These are phyloP conservation scores for Apodemia zela DNA, from an alignment of 2,888 invertebrate genomes.

Conservation along the genomic window DNA sequence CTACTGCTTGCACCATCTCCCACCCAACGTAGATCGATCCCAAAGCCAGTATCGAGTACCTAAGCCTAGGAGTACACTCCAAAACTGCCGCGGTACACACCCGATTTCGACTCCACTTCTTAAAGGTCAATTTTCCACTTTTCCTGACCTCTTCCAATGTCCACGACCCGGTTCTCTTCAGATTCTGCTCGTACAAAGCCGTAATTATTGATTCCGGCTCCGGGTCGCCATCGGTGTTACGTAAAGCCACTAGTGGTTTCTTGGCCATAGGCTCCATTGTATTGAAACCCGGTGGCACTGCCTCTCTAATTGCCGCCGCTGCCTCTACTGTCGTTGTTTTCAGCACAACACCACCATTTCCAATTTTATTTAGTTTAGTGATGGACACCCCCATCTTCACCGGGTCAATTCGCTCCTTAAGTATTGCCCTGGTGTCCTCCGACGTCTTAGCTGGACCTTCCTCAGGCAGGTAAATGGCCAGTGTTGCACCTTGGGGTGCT, in stretches of 20 bases:
- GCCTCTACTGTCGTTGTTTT: background rate
- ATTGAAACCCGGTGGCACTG: background rate
- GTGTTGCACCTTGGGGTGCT: no score
- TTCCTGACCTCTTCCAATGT: background rate
- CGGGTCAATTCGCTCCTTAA: background rate
- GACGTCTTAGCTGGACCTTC: no score
- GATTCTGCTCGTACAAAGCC: background rate
- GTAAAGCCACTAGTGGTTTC: background rate
- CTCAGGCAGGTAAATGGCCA: no score
- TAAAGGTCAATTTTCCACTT: background rate
- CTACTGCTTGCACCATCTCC: no score
- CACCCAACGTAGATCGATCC: no score
- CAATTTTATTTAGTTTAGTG: background rate
- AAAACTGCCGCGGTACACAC: background rate
- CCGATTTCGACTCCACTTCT: background rate
- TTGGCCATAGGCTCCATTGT: background rate
- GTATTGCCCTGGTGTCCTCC: no score
- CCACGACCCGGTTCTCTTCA: background rate
- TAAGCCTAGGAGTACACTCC: background rate
- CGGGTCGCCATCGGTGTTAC: background rate
- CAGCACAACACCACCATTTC: background rate
- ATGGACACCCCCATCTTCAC: background rate
- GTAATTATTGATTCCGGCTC: background rate
- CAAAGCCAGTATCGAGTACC: background rate
- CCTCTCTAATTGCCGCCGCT: background rate